A percentile compares a stretch with the other conserved stretches of the same genome.
phyloP scores from a whole-genome alignment of 2,797 vertebrate species.

The Pseudocheirus occidentalis region DNA sequence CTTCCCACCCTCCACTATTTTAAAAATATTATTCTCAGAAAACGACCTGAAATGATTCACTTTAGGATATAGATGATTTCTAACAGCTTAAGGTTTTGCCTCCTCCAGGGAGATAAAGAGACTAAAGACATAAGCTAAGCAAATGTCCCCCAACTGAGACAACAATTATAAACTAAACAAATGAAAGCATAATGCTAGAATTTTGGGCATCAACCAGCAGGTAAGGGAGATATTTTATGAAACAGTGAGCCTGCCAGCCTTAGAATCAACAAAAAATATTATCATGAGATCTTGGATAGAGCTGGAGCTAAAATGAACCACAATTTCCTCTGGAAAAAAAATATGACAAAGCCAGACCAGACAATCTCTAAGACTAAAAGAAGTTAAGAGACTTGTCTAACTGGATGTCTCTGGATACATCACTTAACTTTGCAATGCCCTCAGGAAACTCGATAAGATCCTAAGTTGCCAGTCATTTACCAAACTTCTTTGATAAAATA shows the following conservation, averaged over 20 bases:
- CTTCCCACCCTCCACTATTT: neutral
- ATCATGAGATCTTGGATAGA: neutral
- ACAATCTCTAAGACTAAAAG: neutral
- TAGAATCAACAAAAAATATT: neutral
- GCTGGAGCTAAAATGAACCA: neutral
- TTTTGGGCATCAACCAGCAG: neutral
- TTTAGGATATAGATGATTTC: neutral
- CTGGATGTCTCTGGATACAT: neutral
- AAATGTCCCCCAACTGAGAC: neutral
- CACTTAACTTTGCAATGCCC: neutral
- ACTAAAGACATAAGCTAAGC: neutral
- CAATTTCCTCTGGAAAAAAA: neutral
- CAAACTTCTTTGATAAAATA: neutral
- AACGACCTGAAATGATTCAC: neutral
- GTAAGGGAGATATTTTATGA: neutral
- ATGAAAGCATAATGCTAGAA: neutral
- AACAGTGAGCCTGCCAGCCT: neutral
- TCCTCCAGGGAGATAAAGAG: neutral
- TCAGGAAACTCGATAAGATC: neutral
- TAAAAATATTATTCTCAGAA: neutral
- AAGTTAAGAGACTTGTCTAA: neutral
- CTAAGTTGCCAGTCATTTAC: neutral
- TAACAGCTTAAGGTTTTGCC: neutral
- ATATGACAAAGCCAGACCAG: neutral
- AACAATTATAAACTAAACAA: neutral